Evolutionary conservation across 2,113 vertebrate species (phyloP).

Genomic region (Siniperca chuatsi): DNA sequence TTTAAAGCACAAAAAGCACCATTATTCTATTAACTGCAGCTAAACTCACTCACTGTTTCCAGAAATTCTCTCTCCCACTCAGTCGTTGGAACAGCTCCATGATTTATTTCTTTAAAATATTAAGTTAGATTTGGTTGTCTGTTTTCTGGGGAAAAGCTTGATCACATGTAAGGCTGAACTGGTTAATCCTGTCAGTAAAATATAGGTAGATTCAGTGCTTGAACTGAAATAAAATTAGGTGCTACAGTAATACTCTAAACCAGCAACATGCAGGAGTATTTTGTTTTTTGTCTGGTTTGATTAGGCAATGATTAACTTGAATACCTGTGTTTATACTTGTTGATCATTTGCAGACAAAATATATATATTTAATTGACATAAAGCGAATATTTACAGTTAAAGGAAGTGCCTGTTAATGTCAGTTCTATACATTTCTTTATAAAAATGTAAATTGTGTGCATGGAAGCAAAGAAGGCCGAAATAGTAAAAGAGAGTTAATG

Average conservation of each 20-base stretch:
- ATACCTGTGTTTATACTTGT: neutral
- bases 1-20: slow-evolving; percentile 23
- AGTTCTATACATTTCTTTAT: neutral
- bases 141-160: slow-evolving; percentile 2
- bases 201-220: neutral
- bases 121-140: slow-evolving; percentile 21
- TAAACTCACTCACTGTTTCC: slow-evolving; percentile 31
- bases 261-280: neutral
- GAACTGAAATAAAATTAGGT: neutral
- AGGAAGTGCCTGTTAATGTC: neutral
- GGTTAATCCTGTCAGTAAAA: neutral
- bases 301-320: neutral
- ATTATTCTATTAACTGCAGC: slow-evolving; percentile 18
- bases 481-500: neutral
- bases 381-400: neutral
- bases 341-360: neutral
- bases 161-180: neutral
- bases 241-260: too few species aligned
- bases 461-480: neutral
- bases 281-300: neutral
- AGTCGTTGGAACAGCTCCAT: slow-evolving; percentile 27
- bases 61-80: slow-evolving; percentile 51
- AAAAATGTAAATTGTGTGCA: neutral
- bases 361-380: neutral
- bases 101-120: slow-evolving; percentile 33